Evolutionary conservation across 2,113 vertebrate genomes (phyloP).

Genomic region (Mastomys coucha): DNA sequence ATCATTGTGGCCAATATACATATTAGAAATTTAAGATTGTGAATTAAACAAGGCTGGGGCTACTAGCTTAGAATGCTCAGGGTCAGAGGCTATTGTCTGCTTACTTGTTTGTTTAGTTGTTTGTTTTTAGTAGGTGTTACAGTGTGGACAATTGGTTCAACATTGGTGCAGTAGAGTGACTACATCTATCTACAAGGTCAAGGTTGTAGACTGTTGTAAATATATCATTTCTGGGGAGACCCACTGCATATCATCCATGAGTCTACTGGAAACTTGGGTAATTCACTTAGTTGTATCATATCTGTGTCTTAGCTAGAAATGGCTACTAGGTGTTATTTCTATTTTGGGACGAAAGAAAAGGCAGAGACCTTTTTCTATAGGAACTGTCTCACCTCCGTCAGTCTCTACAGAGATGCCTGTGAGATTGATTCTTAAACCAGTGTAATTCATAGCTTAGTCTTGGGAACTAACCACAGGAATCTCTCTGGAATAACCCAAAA

Average conservation of each 20-base stretch:
- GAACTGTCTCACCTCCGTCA: not conserved
- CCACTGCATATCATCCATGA: not conserved
- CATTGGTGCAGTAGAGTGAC: not conserved
- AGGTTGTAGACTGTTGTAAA: slow-evolving; percentile 2
- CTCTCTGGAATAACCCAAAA: not conserved
- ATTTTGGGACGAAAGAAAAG: not conserved
- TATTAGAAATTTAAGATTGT: slow-evolving; percentile 50
- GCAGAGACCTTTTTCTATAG: not conserved
- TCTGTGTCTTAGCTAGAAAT: not conserved
- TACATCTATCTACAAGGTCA: not conserved
- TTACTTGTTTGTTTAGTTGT: not conserved
- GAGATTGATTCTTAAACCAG: not conserved
- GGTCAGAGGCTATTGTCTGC: not conserved
- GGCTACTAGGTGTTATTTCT: not conserved
- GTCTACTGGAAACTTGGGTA: not conserved
- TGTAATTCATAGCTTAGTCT: not conserved
- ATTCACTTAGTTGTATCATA: not conserved
- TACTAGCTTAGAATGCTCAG: slow-evolving; percentile 5
- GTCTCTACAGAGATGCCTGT: not conserved
- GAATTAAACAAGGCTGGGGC: slow-evolving; percentile 32
- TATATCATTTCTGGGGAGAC: slow-evolving; percentile 6
- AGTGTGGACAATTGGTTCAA: slow-evolving; percentile 47
- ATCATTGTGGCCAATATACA: not conserved
- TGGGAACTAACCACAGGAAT: not conserved
- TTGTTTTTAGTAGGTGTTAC: slow-evolving; percentile 51